These are phyloP conservation scores for Dasypolia templi DNA, from an alignment of 2,888 invertebrate genomes.

Conservation along the genomic window DNA sequence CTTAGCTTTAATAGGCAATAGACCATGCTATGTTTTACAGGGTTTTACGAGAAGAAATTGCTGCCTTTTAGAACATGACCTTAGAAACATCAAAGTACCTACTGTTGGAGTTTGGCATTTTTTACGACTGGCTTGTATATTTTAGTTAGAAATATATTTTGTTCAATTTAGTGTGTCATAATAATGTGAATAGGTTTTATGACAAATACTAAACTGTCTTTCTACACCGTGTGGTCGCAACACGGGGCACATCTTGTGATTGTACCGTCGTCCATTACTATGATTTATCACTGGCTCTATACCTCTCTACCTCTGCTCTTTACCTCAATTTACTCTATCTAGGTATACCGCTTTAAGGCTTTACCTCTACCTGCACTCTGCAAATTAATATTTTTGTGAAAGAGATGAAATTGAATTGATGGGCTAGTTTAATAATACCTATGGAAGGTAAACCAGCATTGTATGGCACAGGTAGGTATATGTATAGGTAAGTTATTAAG, in stretches of 20 bases:
- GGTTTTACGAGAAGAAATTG: background rate
- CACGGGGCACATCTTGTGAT: conserved; percentile 65
- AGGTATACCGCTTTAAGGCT: background rate
- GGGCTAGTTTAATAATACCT: conserved; percentile 18
- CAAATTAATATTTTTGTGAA: conserved; percentile 35
- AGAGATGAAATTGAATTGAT: conserved; percentile 36
- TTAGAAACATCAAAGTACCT: too few relatives aligned
- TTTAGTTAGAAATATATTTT: too few relatives aligned
- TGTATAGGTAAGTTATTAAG: too few relatives aligned
- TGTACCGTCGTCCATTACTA: conserved; percentile 68
- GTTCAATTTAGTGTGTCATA: background rate
- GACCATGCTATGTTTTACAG: background rate
- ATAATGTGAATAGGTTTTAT: too few relatives aligned
- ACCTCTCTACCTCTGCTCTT: conserved; percentile 21
- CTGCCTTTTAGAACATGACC: background rate
- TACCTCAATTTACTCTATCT: conserved; percentile 11
- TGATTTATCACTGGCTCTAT: conserved; percentile 67
- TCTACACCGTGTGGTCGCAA: conserved; percentile 29
- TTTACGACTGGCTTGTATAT: too few relatives aligned
- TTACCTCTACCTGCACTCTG: conserved; percentile 41
- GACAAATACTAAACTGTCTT: background rate
- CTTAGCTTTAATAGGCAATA: background rate
- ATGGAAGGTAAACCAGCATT: conserved; percentile 13
- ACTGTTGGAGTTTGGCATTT: background rate
- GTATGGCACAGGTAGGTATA: background rate